Evolutionary conservation across 2,113 vertebrate genomes (phyloP), one percentile per base, ranked within the genome.

Genomic region (Chaetodon auriga): DNA sequence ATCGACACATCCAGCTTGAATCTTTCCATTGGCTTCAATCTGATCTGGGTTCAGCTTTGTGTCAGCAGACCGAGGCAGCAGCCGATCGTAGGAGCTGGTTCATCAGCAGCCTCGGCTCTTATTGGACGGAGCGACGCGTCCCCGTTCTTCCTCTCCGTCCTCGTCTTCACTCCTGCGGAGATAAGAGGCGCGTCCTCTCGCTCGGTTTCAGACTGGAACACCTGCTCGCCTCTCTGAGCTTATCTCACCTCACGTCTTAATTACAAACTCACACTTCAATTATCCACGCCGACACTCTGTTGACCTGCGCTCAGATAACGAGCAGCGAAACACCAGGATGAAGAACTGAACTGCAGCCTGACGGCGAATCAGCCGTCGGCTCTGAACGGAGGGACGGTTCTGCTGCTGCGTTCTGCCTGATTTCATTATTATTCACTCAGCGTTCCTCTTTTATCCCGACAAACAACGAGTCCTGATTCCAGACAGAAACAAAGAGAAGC

Each of bases 161-260:
- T 64, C 62, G 21, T 41, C 43, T 8, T 48, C 64, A 16, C n/a
- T 65, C 63, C 63, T 46, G 63, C 63, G 16, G 13, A 8, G 63
- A 46, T 46, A 46, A 66, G 13, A 57, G 3, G 12, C 2, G 38
- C 23, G 18, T 54, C 51, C 4, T 10, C 53, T 55, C 54, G 5
- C 38, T 41, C 38, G 38, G 38, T 8, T 41, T 57, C 55, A 14
- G 10, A 13, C 11, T 13, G 13, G 11, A 55, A 7, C 41, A 18
- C 14, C 64, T 48, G 64, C 23, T 68, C 43, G 12, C n/a, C 63
- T 68, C 64, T 30, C 64, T 14, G 1, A 51, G 65, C 16, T 51
- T 68, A 68, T 68, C 66, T 51, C 48, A 7, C 46, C 30, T 68
- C 48, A 36, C 18, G 48, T 68, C 66, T 53, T 68, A 68, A 68